Conservation (phyloP, 2,888 invertebrate genomes). For the Tholera decimalis region DNA sequence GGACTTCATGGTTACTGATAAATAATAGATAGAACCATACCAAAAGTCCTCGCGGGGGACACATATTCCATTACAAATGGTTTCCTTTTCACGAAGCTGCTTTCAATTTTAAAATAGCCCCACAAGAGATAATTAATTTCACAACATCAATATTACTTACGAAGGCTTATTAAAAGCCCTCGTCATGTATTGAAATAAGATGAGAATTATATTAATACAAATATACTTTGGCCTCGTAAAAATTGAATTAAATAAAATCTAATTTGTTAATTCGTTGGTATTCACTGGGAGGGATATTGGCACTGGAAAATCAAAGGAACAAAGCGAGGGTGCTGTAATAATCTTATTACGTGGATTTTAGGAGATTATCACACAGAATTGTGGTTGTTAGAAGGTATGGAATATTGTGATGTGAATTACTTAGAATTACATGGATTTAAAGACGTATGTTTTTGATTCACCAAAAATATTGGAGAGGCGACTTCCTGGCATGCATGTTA, state of each 20-base stretch:
- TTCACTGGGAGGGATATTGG: slow-evolving; percentile 55
- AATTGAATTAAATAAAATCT: slow-evolving; percentile 47
- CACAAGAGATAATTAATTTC: slow-evolving; percentile 15
- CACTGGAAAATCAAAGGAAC: slow-evolving; percentile 57
- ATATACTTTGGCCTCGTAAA: slow-evolving; percentile 20
- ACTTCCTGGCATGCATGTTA: no score
- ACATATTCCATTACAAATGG: background rate
- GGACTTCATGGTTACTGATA: no score
- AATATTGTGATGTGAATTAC: slow-evolving; percentile 24
- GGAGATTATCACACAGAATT: slow-evolving; percentile 51
- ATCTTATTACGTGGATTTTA: slow-evolving; percentile 59
- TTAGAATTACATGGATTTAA: background rate
- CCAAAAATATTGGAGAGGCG: no score
- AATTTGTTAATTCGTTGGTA: slow-evolving; percentile 44
- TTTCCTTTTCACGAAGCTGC: slow-evolving; percentile 8
- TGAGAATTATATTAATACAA: slow-evolving; percentile 20
- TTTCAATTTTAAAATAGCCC: background rate
- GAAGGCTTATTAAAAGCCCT: slow-evolving; percentile 14
- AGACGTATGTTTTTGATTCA: background rate
- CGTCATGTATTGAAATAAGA: slow-evolving; percentile 29
- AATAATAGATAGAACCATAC: no score
- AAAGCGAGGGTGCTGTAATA: slow-evolving; percentile 51
- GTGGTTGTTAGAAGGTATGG: background rate
- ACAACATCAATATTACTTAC: slow-evolving; percentile 9
- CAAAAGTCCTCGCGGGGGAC: no score